Base-by-base conservation (phyloP, 1,140 invertebrate genomes). In the Eriocheir sinensis region DNA sequence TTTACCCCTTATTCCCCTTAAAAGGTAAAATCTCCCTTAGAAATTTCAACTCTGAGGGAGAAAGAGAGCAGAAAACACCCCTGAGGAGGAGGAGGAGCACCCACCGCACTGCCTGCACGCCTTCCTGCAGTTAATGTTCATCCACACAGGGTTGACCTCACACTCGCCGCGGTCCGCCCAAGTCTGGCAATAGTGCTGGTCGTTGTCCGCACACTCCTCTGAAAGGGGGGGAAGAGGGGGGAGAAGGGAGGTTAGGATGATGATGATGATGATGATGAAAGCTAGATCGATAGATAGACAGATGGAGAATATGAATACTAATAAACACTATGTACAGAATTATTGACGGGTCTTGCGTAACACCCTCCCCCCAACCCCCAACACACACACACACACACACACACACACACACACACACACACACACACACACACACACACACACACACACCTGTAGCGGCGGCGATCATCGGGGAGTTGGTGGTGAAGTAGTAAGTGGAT, bases 111-210 rank as follows among this genome's bases (percentile, higher is more conserved):
- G 93, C 34, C 89, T 85, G 48, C 93, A 94, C 17, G 96, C 96
- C 96, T 96, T 96, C 91, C 95, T 95, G 96, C 96, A 96, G 93
- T 96, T 96, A n/a, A 95, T 86, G 27, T 95, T 80, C 96, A 96
- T 96, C 95, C 96, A 96, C 8, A 95, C 94, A 0, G 96, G 95
- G 93, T 96, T 96, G 93, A 96, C 90, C 38, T 95, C 91, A 95
- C 96, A 96, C 91, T 91, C 92, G 1, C 95, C 81, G 6, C 38
- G 60, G 36, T 96, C 95, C 0, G 96, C 96, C 96, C 96, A 96
- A 30, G 81, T 80, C 30, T 94, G 92, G 79, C 96, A 96, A 72
- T 95, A 93, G 21, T 92, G 94, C 48, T 96, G 95, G 48, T 95
- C 93, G 92, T 96, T 96, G 38, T 91, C 95, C 36, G 96, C 96